Evolutionary conservation across 2,888 invertebrate species (phyloP).

Genomic region (Rhingia rostrata): DNA sequence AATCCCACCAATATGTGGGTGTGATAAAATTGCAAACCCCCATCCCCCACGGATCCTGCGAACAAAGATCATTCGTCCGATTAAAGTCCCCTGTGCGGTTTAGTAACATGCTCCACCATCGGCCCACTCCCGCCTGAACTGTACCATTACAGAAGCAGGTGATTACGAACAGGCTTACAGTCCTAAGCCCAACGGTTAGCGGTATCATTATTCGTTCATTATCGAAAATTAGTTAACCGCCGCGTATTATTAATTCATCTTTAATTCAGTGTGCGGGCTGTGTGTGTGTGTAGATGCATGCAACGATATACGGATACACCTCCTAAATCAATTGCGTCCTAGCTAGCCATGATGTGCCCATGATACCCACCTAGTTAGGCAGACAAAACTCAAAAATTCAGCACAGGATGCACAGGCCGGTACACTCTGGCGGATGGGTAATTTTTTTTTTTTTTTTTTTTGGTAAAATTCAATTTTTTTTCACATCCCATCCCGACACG

Average conservation of each 20-base stretch:
- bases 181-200: constrained; percentile 55
- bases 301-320: background rate
- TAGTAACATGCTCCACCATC: constrained; percentile 45
- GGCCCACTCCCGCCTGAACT: constrained; percentile 4
- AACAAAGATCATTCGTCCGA: constrained; percentile 59
- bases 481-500: constrained; percentile 26
- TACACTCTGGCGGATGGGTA: constrained; percentile 56
- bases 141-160: constrained; percentile 46
- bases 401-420: constrained; percentile 21
- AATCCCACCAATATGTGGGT: background rate
- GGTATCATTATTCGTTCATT: constrained; percentile 73
- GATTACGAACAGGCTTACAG: constrained; percentile 64
- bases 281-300: background rate
- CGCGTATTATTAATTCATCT: constrained; percentile 73
- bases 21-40: constrained; percentile 37
- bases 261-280: constrained; percentile 64
- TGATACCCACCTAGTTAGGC: background rate
- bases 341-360: too few relatives aligned
- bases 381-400: constrained; percentile 47
- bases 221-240: constrained; percentile 74
- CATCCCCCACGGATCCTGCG: constrained; percentile 11
- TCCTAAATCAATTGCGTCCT: constrained; percentile 39
- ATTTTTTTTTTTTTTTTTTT: constrained; percentile 59
- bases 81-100: constrained; percentile 63
- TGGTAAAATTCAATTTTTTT: constrained; percentile 54